Evolutionary conservation across 2,113 vertebrate species (phyloP), one percentile per base, ranked within the genome.

Genomic region (Grammomys surdaster): DNA sequence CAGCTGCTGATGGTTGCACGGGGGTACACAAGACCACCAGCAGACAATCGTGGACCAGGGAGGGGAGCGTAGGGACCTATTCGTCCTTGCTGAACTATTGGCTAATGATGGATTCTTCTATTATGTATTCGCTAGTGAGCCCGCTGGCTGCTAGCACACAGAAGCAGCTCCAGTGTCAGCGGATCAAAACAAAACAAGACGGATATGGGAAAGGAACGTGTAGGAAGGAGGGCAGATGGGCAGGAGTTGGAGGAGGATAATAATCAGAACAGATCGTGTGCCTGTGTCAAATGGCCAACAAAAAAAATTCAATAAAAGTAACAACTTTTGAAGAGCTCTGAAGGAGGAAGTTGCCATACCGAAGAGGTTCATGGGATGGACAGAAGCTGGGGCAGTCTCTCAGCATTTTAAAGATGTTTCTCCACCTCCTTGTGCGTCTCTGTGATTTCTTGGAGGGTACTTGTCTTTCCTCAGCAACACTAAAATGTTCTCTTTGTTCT

Each of bases 321-420:
- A 54, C 17, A 7, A 7, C 13, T 14, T 11, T 3, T 19, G 43
- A 65, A 58, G 73, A n/a, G 40, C 33, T 58, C 46, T 75, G 48
- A 12, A 63, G 77, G 56, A 84, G 0, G 40, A 82, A 33, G 40
- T 1, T 65, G 26, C 65, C 31, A 69, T 31, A 26, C 63, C 17
- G 1, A 8, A 0, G 8, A 12, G 17, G 13, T 73, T 65, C 56
- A 4, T 0, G 17, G 70, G 54, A 8, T 24, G 26, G 63, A 36
- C 16, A 14, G 28, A 54, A 14, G 43, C 43, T 22, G 10, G 28
- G 60, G 3, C 36, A 19, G 28, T 65, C 46, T 73, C 67, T 77
- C 46, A 77, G 54, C 33, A n/a, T 58, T 69, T 60, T 0, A 13
- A 36, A 60, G 31, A 36, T 22, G 12, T 7, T 36, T 16, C 36